Evolutionary conservation across 92 coral and sea anemone genomes (phyloP).

Genomic region (Porites divaricata): DNA sequence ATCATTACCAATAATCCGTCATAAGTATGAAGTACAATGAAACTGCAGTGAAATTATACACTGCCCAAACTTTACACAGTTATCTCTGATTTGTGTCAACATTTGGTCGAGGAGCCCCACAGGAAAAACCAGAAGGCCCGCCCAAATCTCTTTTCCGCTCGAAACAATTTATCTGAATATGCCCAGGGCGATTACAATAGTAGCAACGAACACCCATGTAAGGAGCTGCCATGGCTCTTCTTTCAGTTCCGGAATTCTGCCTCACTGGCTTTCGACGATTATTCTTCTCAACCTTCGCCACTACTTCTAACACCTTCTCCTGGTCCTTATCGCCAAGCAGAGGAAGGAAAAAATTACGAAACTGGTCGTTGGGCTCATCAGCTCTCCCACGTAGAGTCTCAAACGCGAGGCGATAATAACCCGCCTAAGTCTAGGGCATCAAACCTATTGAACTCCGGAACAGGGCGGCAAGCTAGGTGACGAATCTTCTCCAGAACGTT

Average conservation of each 20-base stretch:
- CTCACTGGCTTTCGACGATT: conserved; percentile 1
- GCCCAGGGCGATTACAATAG: conserved; percentile 32
- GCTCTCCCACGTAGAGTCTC: conserved; percentile 46
- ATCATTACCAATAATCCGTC: not conserved
- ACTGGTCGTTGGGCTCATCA: conserved; percentile 35
- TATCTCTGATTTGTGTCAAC: not conserved
- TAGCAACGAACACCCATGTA: conserved; percentile 9
- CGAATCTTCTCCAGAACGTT: conserved; percentile 26
- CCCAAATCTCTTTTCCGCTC: conserved; percentile 29
- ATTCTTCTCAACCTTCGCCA: conserved; percentile 50
- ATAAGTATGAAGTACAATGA: no score
- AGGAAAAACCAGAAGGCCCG: not conserved
- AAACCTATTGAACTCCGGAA: conserved; percentile 35
- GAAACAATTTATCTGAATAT: conserved; percentile 27
- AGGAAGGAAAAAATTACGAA: conserved; percentile 33
- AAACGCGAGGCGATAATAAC: conserved; percentile 36
- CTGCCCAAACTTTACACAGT: not conserved
- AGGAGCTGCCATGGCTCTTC: conserved; percentile 2
- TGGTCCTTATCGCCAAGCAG: conserved; percentile 60
- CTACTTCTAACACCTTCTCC: conserved; percentile 33
- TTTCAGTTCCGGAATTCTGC: not conserved
- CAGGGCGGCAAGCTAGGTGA: conserved; percentile 36
- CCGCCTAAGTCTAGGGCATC: conserved; percentile 47
- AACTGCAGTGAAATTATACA: no score
- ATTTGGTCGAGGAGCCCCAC: not conserved